Conservation (phyloP, 53 echinoderm and acorn worm genomes). For the Mesocentrotus franciscanus region DNA sequence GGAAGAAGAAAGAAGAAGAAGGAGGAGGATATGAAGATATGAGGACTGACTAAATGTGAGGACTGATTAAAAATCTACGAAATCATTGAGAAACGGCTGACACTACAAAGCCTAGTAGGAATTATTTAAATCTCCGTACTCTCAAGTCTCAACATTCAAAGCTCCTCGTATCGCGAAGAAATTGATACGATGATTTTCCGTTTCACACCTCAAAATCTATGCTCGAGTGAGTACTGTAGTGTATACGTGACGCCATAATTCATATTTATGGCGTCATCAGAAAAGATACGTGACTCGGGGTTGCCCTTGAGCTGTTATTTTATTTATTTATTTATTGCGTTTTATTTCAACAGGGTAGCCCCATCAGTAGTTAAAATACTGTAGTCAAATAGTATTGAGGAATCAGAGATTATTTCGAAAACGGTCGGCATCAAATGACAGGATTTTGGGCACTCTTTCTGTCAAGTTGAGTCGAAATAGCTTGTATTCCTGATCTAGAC, state of each 20-base stretch:
- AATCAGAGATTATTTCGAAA: not conserved
- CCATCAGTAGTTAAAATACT: too few species aligned
- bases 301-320: slow-evolving; percentile 6
- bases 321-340: too few species aligned
- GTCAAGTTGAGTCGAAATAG: not conserved
- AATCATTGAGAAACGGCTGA: too few species aligned
- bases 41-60: too few species aligned
- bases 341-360: too few species aligned
- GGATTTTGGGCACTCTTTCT: not conserved
- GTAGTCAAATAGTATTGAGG: not conserved
- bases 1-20: too few species aligned
- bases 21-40: too few species aligned
- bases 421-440: not conserved
- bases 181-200: not conserved
- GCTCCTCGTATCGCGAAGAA: not conserved
- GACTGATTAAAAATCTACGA: too few species aligned
- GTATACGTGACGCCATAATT: not conserved
- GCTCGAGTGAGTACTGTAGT: not conserved
- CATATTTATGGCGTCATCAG: not conserved
- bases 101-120: not conserved
- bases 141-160: not conserved
- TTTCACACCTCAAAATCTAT: not conserved
- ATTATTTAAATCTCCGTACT: not conserved
- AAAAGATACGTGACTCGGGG: not conserved
- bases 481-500: not conserved